Evolutionary conservation across 2,888 invertebrate species (phyloP).

Genomic region (Morpho achilles): DNA sequence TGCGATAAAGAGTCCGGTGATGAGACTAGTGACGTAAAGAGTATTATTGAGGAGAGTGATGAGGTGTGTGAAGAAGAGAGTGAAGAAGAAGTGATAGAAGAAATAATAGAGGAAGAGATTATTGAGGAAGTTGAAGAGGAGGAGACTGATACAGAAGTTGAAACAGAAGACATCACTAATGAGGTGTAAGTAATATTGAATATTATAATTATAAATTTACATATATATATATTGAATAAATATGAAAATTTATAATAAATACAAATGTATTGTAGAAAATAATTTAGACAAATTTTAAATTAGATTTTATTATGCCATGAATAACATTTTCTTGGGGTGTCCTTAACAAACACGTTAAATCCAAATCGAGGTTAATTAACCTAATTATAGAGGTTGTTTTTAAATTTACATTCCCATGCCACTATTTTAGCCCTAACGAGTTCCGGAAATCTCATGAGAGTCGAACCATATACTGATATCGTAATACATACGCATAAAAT

Average conservation of each 20-base stretch:
- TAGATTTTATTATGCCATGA: too few relatives aligned
- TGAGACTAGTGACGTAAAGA: slow-evolving; percentile 44
- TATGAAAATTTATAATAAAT: too few relatives aligned
- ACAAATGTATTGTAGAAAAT: not conserved
- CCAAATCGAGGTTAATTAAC: too few relatives aligned
- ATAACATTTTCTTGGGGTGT: too few relatives aligned
- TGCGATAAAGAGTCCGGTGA: slow-evolving; percentile 58
- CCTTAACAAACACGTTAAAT: too few relatives aligned
- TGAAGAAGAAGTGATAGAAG: slow-evolving; percentile 46
- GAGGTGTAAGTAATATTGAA: slow-evolving; percentile 1
- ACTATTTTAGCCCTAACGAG: too few relatives aligned
- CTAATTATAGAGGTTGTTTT: too few relatives aligned
- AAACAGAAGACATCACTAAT: not conserved
- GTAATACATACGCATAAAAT: too few relatives aligned
- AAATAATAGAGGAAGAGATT: slow-evolving; percentile 25
- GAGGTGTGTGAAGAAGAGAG: slow-evolving; percentile 46
- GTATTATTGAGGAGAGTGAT: slow-evolving; percentile 37
- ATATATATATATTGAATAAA: not conserved
- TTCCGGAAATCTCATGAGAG: too few relatives aligned
- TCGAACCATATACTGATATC: too few relatives aligned
- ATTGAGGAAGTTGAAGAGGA: slow-evolving; percentile 38
- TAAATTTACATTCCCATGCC: too few relatives aligned
- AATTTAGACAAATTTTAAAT: not conserved
- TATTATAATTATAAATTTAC: not conserved
- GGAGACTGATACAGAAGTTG: slow-evolving; percentile 3